phyloP scores from a whole-genome alignment of 2,797 vertebrate species.

The Anguilla marmorata region DNA sequence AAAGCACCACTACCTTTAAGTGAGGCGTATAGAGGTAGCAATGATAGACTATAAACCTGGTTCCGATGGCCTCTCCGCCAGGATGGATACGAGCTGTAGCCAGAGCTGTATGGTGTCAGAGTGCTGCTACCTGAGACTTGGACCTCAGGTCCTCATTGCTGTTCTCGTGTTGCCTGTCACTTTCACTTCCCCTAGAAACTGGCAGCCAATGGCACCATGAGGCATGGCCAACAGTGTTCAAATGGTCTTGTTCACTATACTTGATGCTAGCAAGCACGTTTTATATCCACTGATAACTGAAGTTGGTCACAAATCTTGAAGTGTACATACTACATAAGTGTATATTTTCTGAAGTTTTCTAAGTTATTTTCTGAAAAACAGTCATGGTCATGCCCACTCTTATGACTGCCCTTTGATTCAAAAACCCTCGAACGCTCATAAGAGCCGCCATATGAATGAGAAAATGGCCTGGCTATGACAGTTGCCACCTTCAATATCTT shows the following conservation, averaged over 20 bases:
- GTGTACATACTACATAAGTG: too few relatives aligned
- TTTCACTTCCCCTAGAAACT: not conserved
- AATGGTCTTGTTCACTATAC: not conserved
- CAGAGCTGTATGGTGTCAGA: not conserved
- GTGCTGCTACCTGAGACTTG: not conserved
- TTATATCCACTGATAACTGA: too few relatives aligned
- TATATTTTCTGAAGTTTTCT: too few relatives aligned
- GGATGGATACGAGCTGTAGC: not conserved
- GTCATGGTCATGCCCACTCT: not conserved
- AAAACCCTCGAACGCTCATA: not conserved
- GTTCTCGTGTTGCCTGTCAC: slow-evolving; percentile 21
- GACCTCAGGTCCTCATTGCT: not conserved
- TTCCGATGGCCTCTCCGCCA: not conserved
- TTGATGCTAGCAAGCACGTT: too few relatives aligned
- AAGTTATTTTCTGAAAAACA: not conserved
- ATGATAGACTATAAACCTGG: not conserved
- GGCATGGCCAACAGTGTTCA: not conserved
- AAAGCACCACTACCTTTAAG: not conserved
- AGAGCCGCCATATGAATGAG: not conserved
- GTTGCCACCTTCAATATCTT: not conserved
- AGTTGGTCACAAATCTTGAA: too few relatives aligned
- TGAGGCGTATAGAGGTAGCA: not conserved
- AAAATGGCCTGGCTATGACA: not conserved
- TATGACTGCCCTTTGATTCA: not conserved
- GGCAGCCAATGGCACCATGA: not conserved